phyloP scores from a whole-genome alignment of 2,888 invertebrate species.

The Sinhomidia bicolor region DNA sequence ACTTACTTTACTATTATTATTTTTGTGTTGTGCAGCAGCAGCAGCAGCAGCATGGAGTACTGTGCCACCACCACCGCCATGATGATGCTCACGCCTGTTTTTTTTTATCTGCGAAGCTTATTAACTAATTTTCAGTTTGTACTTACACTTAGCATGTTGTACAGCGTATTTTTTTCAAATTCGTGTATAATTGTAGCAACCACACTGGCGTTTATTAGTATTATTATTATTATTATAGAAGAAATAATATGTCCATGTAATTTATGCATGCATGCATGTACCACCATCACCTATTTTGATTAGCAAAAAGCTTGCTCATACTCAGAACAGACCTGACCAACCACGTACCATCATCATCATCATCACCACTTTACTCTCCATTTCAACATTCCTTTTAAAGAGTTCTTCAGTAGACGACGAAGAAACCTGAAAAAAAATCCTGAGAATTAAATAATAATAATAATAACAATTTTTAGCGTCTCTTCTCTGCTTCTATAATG shows the following conservation, averaged over 20 bases:
- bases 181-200: not conserved
- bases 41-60: too few relatives aligned
- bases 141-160: not conserved
- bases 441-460: not conserved
- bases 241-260: not conserved
- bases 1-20: too few relatives aligned
- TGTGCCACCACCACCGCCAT: too few relatives aligned
- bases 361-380: too few relatives aligned
- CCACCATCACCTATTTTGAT: slow-evolving; percentile 12
- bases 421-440: not conserved
- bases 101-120: not conserved
- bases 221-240: too few relatives aligned
- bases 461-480: not conserved
- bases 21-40: too few relatives aligned
- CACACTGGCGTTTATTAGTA: not conserved
- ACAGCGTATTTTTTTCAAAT: not conserved
- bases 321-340: not conserved
- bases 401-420: not conserved
- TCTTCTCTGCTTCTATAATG: not conserved
- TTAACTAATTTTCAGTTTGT: not conserved
- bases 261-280: not conserved
- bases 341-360: slow-evolving; percentile 45
- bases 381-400: slow-evolving; percentile 62
- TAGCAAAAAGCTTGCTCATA: not conserved
- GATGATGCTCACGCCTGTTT: not conserved